Evolutionary conservation across 2,797 vertebrate genomes (phyloP), one percentile per base, ranked within the genome.

Genomic region (Crenichthys baileyi): DNA sequence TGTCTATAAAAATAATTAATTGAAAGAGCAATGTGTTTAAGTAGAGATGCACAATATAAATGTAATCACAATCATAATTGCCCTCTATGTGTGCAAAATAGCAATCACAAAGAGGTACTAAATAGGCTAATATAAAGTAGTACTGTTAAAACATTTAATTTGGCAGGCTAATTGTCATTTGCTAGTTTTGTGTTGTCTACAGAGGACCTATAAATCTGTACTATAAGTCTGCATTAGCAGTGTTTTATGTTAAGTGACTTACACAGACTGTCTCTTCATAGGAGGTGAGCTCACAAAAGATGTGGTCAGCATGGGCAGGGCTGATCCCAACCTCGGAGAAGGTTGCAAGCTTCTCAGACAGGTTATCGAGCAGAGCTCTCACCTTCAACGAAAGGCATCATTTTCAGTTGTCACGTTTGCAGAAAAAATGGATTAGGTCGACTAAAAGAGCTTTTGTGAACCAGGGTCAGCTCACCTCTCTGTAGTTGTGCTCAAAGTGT

Each of bases 271-370:
- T 97, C 88, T 97, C 97, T 93, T 99, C 97, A 0, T 97, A 97
- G 87, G 55, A 92, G 85, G 85, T 86, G 81, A 99, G 96, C 81
- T 98, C 97, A 86, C 94, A 95, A 85, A 97, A 94, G 90, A 98
- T 96, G 77, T 98, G 98, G 77, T 97, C 96, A 18, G 94, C 97
- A 0, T 99, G 97, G 0, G 96, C 96, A 5, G 95, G 96, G 90
- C 97, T 98, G 92, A 98, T 97, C 87, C 97, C 98, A 20, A 98
- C 94, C 53, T 98, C 97, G 0, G 95, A 95, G 91, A 98, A 97
- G 86, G 93, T 77, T 16, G 90, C 87, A 16, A 98, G 91, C 88
- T 96, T 97, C 88, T 98, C 97, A 15, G 93, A 96, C 81, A 95
- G 90, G 65, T 94, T 85, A 78, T 97, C 97, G 93, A 99, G 92